phyloP scores from a whole-genome alignment of 2,888 invertebrate genomes.

The Sericinus montela region DNA sequence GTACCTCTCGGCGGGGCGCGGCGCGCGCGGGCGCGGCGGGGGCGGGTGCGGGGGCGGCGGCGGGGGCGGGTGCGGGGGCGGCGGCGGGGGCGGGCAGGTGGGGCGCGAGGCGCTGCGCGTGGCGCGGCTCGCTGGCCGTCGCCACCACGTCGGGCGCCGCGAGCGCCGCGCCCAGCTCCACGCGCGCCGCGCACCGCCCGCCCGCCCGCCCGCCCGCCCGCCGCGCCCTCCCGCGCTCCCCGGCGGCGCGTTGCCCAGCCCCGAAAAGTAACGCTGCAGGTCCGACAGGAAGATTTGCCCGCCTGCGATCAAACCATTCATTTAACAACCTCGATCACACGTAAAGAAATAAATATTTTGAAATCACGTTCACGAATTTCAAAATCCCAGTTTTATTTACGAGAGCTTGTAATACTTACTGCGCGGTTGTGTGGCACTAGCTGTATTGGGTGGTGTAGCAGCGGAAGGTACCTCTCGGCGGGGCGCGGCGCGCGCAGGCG shows the following conservation, averaged over 20 bases:
- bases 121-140: constrained; percentile 78
- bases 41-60: constrained; percentile 38
- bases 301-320: constrained; percentile 34
- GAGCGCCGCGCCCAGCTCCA: constrained; percentile 83
- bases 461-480: constrained; percentile 33
- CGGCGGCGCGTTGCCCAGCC: constrained; percentile 80
- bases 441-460: constrained; percentile 48
- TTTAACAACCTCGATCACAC: not conserved
- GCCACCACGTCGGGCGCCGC: constrained; percentile 82
- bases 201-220: constrained; percentile 64
- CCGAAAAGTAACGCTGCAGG: constrained; percentile 91
- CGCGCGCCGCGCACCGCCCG: constrained; percentile 39
- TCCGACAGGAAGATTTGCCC: constrained; percentile 88
- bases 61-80: constrained; percentile 31
- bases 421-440: constrained; percentile 38
- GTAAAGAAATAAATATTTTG: no score
- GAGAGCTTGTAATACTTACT: constrained; percentile 29
- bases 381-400: no score
- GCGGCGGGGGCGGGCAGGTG: constrained; percentile 68
- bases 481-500: constrained; percentile 22
- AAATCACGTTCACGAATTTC: no score
- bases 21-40: constrained; percentile 24
- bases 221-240: constrained; percentile 47
- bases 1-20: constrained; percentile 25
- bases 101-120: constrained; percentile 72